Evolutionary conservation across 1,140 invertebrate genomes (phyloP).

Genomic region (Magallana angulata): DNA sequence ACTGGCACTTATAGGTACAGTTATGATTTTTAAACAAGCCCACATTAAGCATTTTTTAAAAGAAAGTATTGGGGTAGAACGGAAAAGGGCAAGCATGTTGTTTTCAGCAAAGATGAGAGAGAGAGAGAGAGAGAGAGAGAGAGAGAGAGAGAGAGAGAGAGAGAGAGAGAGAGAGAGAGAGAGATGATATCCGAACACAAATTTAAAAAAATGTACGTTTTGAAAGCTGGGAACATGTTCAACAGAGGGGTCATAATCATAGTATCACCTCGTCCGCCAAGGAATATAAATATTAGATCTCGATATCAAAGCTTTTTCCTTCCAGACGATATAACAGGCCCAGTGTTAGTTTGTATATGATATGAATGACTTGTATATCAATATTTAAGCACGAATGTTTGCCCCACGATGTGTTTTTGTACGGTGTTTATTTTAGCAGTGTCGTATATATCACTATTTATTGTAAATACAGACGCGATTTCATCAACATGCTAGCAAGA

Average conservation of each 20-base stretch:
- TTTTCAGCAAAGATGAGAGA: no score
- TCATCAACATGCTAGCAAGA: neutral
- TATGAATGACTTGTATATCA: slow-evolving; percentile 38
- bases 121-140: no score
- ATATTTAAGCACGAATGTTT: slow-evolving; percentile 31
- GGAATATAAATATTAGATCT: slow-evolving; percentile 24
- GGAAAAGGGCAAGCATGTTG: no score
- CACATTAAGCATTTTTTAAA: no score
- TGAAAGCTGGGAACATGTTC: neutral
- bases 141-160: no score
- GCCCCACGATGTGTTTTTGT: slow-evolving; percentile 12
- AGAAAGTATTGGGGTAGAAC: no score
- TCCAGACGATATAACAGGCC: neutral
- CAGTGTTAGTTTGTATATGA: slow-evolving; percentile 28
- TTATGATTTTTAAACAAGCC: no score
- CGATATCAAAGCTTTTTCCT: neutral
- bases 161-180: neutral
- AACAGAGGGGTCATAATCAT: neutral
- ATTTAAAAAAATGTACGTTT: neutral
- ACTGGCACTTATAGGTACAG: no score
- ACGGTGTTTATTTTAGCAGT: slow-evolving; percentile 8
- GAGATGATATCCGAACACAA: neutral
- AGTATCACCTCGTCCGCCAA: neutral
- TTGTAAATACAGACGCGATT: slow-evolving; percentile 17
- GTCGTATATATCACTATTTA: slow-evolving; percentile 24